phyloP scores from a whole-genome alignment of 2,888 invertebrate genomes.

The Empis stercorea region DNA sequence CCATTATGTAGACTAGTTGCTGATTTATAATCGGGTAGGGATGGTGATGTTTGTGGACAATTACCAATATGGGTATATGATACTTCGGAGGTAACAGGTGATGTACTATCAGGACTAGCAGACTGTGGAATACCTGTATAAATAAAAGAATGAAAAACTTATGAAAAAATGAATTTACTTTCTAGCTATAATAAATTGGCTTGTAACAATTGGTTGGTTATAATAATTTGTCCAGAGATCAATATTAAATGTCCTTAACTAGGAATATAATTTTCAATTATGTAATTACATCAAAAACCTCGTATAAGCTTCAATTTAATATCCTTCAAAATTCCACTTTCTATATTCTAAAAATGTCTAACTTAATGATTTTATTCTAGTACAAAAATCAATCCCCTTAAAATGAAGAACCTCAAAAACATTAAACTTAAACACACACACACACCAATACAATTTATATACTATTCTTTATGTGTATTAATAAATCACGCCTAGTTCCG shows the following conservation, averaged over 20 bases:
- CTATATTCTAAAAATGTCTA: not conserved
- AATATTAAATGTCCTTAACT: too few species aligned
- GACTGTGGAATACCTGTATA: constrained; percentile 50
- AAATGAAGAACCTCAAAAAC: too few species aligned
- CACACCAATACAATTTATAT: too few species aligned
- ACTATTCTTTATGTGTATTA: not conserved
- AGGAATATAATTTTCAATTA: not conserved
- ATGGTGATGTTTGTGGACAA: constrained; percentile 30
- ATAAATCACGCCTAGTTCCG: not conserved
- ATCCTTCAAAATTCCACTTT: not conserved
- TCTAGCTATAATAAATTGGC: too few species aligned
- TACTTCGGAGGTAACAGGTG: constrained; percentile 66
- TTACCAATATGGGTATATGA: constrained; percentile 40
- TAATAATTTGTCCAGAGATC: too few species aligned
- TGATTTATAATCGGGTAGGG: constrained; percentile 30
- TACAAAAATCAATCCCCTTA: too few species aligned
- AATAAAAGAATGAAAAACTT: constrained; percentile 14
- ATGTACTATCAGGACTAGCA: constrained; percentile 75
- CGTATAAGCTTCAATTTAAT: not conserved
- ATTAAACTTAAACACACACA: too few species aligned
- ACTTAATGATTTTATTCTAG: not conserved
- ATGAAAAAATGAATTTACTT: not conserved
- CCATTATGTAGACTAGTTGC: constrained; percentile 5
- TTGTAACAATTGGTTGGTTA: too few species aligned
- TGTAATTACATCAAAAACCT: constrained; percentile 1